phyloP scores from a whole-genome alignment of 2,797 vertebrate species.

The Poecile montanus region DNA sequence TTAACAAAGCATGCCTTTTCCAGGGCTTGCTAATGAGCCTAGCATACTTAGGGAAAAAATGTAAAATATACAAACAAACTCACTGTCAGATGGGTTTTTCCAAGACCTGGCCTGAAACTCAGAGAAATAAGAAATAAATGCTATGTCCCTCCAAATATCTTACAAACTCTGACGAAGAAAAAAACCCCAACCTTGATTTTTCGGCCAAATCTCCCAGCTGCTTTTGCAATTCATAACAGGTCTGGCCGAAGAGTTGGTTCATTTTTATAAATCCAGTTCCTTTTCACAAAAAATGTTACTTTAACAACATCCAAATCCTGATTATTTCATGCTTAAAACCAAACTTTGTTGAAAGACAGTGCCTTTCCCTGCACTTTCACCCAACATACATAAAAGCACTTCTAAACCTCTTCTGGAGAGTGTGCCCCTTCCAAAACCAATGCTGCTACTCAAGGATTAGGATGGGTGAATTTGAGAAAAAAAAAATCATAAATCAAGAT shows the following conservation, averaged over 20 bases:
- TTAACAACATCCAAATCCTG: constrained; percentile 28
- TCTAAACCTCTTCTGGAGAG: background rate
- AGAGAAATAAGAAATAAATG: constrained; percentile 52
- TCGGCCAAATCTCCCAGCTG: constrained; percentile 58
- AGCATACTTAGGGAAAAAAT: constrained; percentile 54
- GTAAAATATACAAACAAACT: constrained; percentile 66
- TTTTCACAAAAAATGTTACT: constrained; percentile 22
- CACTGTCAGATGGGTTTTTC: constrained; percentile 63
- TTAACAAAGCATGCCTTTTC: constrained; percentile 57
- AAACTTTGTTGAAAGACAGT: background rate
- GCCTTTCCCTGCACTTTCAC: background rate
- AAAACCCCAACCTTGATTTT: constrained; percentile 11
- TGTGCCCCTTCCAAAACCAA: background rate
- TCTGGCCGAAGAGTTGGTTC: constrained; percentile 32
- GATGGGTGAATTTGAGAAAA: background rate
- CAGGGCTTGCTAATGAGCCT: constrained; percentile 51
- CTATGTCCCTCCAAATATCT: constrained; percentile 54
- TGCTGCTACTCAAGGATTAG: background rate
- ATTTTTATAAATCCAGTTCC: constrained; percentile 49
- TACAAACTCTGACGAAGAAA: constrained; percentile 40
- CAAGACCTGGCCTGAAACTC: constrained; percentile 46
- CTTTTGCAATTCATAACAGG: constrained; percentile 52
- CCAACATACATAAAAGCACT: background rate
- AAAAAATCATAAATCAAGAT: background rate
- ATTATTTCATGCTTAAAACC: constrained; percentile 15